Base-by-base conservation (phyloP, 1,140 invertebrate genomes). In the Laodelphax striatellus region DNA sequence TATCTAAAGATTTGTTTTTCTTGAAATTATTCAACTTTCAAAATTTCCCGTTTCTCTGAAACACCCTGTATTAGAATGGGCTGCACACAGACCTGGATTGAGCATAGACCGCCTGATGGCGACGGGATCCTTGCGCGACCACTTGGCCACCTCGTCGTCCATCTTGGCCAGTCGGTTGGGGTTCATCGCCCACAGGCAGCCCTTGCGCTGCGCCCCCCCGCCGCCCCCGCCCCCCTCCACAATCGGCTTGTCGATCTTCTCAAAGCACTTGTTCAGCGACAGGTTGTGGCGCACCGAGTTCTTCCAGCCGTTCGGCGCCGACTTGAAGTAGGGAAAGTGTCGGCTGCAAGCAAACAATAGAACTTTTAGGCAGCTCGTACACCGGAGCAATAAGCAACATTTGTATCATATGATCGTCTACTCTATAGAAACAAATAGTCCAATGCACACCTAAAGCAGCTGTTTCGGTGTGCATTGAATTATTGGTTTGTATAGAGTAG, bases 261-360 rank as follows among this genome's bases (percentile, higher is more conserved):
- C 93, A 75, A 97, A 97, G 76, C 94, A 97, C 75, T 97, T 97
- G 76, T 97, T 97, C 60, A 97, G 74, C 62, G 92, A 96, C 52
- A 97, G 75, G 77, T 97, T 97, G 72, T 97, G 95, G 63, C 94
- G 79, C 0, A 97, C 94, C 1, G 93, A 96, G 73, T 97, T 97
- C 77, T 98, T 98, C 94, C 94, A 98, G 16, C 94, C 94, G 71
- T 90, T 94, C 43, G 94, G 93, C 3, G 94, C 94, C 10, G 92
- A 96, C 77, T 94, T 94, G 72, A 97, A 98, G 73, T 97, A 97
- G 1, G 94, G 94, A 72, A 97, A 98, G 73, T 98, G 94, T 75
- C 94, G 89, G 74, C 90, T 94, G 78, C 38, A 86, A 84, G 64
- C 68, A 69, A 73, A 73, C 13, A 46, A 24, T 28, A 28, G 24